A percentile compares a stretch with the other conserved stretches of the same genome.
These are phyloP conservation scores for Liopterus haemorrhoidalis DNA, from an alignment of 2,888 invertebrate species.

Conservation along the genomic window DNA sequence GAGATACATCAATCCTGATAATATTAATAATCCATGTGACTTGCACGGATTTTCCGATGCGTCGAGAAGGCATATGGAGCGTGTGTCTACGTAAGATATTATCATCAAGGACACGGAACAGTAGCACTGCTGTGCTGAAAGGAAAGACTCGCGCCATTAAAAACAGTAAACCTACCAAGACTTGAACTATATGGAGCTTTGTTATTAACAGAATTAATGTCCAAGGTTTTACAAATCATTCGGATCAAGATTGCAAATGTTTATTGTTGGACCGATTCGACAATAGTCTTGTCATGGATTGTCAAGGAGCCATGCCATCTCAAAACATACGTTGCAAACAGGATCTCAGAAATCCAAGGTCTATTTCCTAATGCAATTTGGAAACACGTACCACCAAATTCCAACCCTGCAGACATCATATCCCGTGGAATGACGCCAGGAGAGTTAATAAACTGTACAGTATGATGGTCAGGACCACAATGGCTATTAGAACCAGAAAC, in stretches of 20 bases:
- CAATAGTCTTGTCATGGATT: constrained; percentile 30
- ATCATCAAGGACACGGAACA: not conserved
- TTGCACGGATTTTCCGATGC: constrained; percentile 31
- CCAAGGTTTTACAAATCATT: constrained; percentile 10
- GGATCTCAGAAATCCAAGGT: constrained; percentile 2
- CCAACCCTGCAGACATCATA: not conserved
- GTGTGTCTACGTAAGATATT: constrained; percentile 26
- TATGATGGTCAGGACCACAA: constrained; percentile 12
- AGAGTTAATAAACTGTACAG: constrained; percentile 2
- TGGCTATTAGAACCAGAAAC: no score
- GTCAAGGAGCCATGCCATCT: constrained; percentile 8
- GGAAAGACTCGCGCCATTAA: constrained; percentile 29
- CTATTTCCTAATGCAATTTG: not conserved
- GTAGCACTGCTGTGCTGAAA: constrained; percentile 26
- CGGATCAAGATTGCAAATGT: no score
- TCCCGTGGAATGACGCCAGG: not conserved
- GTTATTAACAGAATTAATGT: constrained; percentile 20
- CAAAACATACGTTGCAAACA: constrained; percentile 1
- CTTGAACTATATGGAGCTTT: constrained; percentile 30
- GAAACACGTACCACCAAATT: not conserved
- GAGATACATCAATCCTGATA: no score
- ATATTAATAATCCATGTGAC: no score
- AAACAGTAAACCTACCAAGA: constrained; percentile 25
- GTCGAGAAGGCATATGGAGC: constrained; percentile 28
- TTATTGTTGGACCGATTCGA: constrained; percentile 30